Evolutionary conservation across 2,113 vertebrate genomes (phyloP).

Genomic region (Sminthopsis crassicaudata): DNA sequence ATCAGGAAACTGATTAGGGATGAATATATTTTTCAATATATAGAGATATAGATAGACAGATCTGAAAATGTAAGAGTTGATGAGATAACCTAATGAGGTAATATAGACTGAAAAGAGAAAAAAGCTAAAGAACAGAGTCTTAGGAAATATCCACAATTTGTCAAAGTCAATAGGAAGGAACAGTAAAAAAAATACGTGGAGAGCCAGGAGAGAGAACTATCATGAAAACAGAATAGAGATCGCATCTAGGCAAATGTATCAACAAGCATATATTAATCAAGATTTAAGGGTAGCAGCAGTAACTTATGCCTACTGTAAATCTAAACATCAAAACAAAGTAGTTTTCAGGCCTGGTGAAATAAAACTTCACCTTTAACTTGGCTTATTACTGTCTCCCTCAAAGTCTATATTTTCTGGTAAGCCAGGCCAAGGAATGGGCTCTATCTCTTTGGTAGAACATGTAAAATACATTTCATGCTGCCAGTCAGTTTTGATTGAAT

Average conservation of each 20-base stretch:
- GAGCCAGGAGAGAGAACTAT: neutral
- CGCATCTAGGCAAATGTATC: neutral
- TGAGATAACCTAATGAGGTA: neutral
- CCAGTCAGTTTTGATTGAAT: neutral
- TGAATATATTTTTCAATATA: neutral
- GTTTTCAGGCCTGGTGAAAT: neutral
- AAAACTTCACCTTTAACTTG: neutral
- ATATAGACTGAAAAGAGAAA: neutral
- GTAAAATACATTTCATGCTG: neutral
- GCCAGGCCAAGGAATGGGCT: neutral
- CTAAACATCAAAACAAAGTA: neutral
- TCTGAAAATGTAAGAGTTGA: neutral
- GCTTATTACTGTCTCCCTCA: neutral
- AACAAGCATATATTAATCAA: neutral
- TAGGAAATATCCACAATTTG: neutral
- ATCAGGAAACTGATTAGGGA: neutral
- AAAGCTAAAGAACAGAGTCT: neutral
- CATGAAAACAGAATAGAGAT: neutral
- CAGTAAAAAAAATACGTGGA: neutral
- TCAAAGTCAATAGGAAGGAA: neutral
- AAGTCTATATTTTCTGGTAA: neutral
- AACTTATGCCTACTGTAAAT: neutral
- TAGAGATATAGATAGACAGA: neutral
- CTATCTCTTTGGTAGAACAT: neutral
- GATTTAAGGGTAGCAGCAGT: neutral